These are phyloP conservation scores for Orchesellides sinensis DNA, from an alignment of 2,888 invertebrate genomes.

Conservation along the genomic window DNA sequence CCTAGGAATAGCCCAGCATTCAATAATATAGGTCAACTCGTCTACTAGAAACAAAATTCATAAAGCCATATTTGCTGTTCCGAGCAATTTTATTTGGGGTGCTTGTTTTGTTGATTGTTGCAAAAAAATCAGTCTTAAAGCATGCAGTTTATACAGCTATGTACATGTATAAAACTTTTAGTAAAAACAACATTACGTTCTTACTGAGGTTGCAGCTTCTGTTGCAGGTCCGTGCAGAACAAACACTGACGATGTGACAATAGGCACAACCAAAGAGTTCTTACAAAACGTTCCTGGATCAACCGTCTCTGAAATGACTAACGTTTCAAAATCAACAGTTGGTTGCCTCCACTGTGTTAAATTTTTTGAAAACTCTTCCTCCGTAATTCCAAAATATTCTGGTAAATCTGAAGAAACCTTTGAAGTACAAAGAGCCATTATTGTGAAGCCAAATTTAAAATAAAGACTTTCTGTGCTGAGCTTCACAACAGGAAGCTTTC, in stretches of 20 bases:
- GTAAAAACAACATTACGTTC: conserved; percentile 18
- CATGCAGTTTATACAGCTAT: background rate
- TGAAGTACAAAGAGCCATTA: too few relatives aligned
- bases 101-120: background rate
- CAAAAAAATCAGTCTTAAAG: conserved; percentile 1
- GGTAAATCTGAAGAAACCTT: conserved; percentile 34
- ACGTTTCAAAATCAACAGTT: conserved; percentile 70
- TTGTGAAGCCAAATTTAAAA: too few relatives aligned
- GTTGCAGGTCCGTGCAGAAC: conserved; percentile 69
- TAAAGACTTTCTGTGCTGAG: too few relatives aligned
- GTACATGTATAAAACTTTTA: background rate
- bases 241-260: conserved; percentile 73
- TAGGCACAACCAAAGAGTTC: conserved; percentile 71
- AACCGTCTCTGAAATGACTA: conserved; percentile 69
- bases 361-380: conserved; percentile 63
- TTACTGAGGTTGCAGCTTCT: conserved; percentile 58
- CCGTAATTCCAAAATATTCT: conserved; percentile 68
- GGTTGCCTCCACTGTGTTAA: conserved; percentile 71
- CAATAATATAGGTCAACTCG: conserved; percentile 52
- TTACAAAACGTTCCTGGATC: conserved; percentile 70
- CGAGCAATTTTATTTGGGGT: background rate
- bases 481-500: background rate
- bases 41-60: conserved; percentile 52
- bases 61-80: conserved; percentile 27
- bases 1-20: conserved; percentile 79